Percentiles rank a stretch among this genome's conserved stretches.
phyloP scores from a whole-genome alignment of 2,113 vertebrate genomes.

The Strigops habroptila region DNA sequence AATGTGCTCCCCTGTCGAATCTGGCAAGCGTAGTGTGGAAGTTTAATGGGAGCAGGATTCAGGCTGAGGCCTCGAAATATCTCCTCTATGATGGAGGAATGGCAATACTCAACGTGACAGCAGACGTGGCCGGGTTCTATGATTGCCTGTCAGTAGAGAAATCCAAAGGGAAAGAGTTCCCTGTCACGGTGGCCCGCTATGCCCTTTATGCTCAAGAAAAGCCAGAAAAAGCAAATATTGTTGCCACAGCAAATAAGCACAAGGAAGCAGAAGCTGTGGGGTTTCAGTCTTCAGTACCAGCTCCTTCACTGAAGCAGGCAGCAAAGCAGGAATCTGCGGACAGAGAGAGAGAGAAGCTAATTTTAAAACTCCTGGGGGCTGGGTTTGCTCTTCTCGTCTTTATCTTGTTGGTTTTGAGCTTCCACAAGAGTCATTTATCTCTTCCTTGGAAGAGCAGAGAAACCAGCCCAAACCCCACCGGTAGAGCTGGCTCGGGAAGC shows the following conservation, averaged over 20 bases:
- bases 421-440: slow-evolving; percentile 63
- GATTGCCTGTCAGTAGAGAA: slow-evolving; percentile 64
- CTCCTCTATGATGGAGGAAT: slow-evolving; percentile 60
- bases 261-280: not conserved
- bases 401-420: slow-evolving; percentile 67
- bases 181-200: slow-evolving; percentile 41
- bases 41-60: slow-evolving; percentile 43
- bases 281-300: not conserved
- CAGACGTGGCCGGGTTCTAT: slow-evolving; percentile 59
- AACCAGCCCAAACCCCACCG: not conserved
- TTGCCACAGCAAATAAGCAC: not conserved
- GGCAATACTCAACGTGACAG: slow-evolving; percentile 56
- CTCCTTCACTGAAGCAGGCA: not conserved
- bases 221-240: no score
- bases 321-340: not conserved
- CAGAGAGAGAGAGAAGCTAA: not conserved
- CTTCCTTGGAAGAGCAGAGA: not conserved
- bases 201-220: not conserved
- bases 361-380: slow-evolving; percentile 48
- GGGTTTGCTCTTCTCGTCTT: slow-evolving; percentile 53
- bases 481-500: not conserved
- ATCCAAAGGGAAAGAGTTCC: slow-evolving; percentile 38
- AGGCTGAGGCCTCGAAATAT: slow-evolving; percentile 39
- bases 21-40: slow-evolving; percentile 68
- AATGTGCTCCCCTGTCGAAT: slow-evolving; percentile 68